Percentiles rank a stretch among this genome's conserved stretches.
Conservation (phyloP, 2,113 vertebrate species). For the Psilopsiagon aurifrons region DNA sequence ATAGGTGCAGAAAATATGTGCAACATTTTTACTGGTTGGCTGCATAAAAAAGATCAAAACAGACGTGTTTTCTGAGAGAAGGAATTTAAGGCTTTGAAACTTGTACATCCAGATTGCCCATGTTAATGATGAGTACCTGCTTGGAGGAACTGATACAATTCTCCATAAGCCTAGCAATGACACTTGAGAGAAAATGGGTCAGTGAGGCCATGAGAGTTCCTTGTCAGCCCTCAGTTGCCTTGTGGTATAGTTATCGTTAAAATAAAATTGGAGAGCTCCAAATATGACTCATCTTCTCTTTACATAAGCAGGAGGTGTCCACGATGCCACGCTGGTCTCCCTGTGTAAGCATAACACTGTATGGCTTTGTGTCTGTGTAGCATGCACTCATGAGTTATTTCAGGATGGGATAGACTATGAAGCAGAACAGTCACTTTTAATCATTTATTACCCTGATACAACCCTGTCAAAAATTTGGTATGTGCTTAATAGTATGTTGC, state of each 20-base stretch:
- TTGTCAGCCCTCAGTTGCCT: neutral
- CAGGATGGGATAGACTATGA: neutral
- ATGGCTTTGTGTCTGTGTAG: neutral
- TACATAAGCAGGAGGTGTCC: neutral
- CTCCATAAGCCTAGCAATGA: neutral
- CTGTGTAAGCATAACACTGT: neutral
- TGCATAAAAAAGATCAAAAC: conserved; percentile 57
- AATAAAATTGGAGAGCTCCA: neutral
- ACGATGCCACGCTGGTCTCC: rapidly evolving
- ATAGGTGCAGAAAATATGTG: conserved; percentile 69
- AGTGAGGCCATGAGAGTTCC: neutral
- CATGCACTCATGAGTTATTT: neutral
- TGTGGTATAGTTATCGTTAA: neutral
- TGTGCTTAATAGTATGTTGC: neutral
- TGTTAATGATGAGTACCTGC: conserved; percentile 8
- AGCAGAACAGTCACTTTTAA: neutral
- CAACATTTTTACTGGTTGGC: conserved; percentile 50
- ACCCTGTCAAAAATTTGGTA: neutral
- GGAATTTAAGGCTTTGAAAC: conserved; percentile 31
- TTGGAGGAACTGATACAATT: neutral
- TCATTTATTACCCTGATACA: neutral
- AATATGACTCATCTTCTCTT: neutral
- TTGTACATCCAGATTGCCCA: neutral
- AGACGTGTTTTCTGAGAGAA: conserved; percentile 40
- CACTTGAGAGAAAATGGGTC: neutral